A percentile compares a stretch with the other conserved stretches of the same genome.
phyloP scores from a whole-genome alignment of 1,140 invertebrate species.

The Globodera rostochiensis region DNA sequence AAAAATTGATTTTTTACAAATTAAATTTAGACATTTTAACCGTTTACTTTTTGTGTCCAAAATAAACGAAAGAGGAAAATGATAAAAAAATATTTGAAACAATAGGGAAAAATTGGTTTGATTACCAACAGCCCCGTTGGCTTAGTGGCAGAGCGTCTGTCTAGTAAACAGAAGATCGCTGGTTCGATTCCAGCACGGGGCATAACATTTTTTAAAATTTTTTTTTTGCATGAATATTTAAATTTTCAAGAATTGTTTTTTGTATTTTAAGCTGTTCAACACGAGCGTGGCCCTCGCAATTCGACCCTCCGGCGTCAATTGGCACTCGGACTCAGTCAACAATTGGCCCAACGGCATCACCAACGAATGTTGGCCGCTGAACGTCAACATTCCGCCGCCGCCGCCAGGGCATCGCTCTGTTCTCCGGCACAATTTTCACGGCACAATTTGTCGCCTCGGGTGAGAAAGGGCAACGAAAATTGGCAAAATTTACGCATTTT shows the following conservation, averaged over 20 bases:
- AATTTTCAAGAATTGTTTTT: neutral
- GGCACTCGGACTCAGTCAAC: constrained; percentile 37
- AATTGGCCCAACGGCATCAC: constrained; percentile 4
- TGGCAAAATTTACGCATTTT: neutral
- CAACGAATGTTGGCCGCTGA: neutral
- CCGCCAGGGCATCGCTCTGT: neutral
- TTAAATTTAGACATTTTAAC: too few species aligned
- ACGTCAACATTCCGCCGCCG: neutral
- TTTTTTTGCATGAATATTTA: neutral
- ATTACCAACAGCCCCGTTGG: neutral
- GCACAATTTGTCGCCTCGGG: neutral
- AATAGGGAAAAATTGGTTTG: too few species aligned
- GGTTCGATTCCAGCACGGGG: constrained; percentile 60
- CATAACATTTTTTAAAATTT: constrained; percentile 33
- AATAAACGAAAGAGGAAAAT: too few species aligned
- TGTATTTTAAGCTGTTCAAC: constrained; percentile 31
- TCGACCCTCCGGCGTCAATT: constrained; percentile 48
- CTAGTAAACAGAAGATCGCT: constrained; percentile 63
- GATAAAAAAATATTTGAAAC: too few species aligned
- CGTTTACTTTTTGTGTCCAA: too few species aligned
- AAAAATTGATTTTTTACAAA: too few species aligned
- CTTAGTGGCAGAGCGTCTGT: constrained; percentile 57
- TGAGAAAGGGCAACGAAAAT: neutral
- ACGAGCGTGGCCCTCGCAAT: constrained; percentile 38
- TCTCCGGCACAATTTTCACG: neutral